phyloP scores from a whole-genome alignment of 1,140 invertebrate species.

The Nomia melanderi region DNA sequence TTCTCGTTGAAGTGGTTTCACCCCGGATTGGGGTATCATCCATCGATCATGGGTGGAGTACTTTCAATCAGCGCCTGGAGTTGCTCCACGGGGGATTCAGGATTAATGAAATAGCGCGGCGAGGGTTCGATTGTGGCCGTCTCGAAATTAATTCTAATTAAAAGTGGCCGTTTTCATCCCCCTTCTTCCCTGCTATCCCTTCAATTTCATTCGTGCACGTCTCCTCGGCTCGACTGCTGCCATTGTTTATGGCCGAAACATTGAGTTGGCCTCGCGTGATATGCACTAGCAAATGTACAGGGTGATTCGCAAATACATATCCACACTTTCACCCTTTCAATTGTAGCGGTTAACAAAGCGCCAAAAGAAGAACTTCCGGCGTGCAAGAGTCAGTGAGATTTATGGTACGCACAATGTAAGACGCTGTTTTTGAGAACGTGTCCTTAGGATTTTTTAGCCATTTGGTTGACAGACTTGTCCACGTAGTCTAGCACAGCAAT shows the following conservation, averaged over 20 bases:
- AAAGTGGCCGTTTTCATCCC: neutral
- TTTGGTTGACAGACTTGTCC: no score
- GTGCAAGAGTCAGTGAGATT: no score
- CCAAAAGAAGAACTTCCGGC: no score
- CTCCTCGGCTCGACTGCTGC: neutral
- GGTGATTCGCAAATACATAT: no score
- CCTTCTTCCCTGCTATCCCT: neutral
- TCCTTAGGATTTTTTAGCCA: no score
- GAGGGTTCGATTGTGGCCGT: neutral
- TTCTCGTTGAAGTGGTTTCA: neutral
- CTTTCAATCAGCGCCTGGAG: neutral
- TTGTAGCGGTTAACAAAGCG: no score
- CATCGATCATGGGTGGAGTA: neutral
- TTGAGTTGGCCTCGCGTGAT: neutral
- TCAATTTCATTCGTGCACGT: neutral
- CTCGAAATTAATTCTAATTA: constrained; percentile 34
- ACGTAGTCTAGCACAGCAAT: no score
- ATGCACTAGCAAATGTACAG: neutral
- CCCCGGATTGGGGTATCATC: neutral
- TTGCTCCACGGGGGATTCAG: neutral
- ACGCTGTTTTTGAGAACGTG: no score
- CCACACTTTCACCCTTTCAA: no score
- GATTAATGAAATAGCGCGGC: constrained; percentile 11
- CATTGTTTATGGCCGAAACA: constrained; percentile 32
- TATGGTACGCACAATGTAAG: no score